phyloP scores from a whole-genome alignment of 2,888 invertebrate species.

The Seira ritae region DNA sequence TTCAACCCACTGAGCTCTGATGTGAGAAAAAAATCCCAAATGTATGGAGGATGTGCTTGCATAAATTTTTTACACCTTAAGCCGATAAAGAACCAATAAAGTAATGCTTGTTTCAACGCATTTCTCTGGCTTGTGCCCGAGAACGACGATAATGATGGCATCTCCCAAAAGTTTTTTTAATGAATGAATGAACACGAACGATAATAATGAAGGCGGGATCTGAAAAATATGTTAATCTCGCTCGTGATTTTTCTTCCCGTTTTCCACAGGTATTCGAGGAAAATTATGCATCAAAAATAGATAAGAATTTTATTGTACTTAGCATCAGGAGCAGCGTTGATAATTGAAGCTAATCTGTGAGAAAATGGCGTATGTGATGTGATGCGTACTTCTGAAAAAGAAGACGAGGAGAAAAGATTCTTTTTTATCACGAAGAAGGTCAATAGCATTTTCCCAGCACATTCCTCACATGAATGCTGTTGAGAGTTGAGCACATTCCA shows the following conservation, averaged over 20 bases:
- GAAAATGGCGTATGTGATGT: no score
- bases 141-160: not conserved
- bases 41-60: slow-evolving; percentile 25
- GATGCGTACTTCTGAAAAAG: not conserved
- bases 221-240: no score
- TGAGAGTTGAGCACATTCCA: slow-evolving; percentile 24
- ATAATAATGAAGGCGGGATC: no score
- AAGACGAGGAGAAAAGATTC: slow-evolving; percentile 14
- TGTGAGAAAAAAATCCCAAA: slow-evolving; percentile 18
- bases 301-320: no score
- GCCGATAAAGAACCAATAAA: slow-evolving; percentile 49
- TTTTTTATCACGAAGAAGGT: slow-evolving; percentile 25
- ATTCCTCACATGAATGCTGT: slow-evolving; percentile 23
- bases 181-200: no score
- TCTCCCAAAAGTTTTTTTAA: no score
- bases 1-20: slow-evolving; percentile 30
- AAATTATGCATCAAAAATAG: no score
- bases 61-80: slow-evolving; percentile 14
- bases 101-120: slow-evolving; percentile 22
- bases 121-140: slow-evolving; percentile 18
- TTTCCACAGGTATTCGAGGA: no score
- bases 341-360: no score
- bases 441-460: slow-evolving; percentile 40
- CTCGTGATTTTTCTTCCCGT: no score
- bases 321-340: no score